phyloP scores from a whole-genome alignment of 2,113 vertebrate genomes.

The Fulica atra region DNA sequence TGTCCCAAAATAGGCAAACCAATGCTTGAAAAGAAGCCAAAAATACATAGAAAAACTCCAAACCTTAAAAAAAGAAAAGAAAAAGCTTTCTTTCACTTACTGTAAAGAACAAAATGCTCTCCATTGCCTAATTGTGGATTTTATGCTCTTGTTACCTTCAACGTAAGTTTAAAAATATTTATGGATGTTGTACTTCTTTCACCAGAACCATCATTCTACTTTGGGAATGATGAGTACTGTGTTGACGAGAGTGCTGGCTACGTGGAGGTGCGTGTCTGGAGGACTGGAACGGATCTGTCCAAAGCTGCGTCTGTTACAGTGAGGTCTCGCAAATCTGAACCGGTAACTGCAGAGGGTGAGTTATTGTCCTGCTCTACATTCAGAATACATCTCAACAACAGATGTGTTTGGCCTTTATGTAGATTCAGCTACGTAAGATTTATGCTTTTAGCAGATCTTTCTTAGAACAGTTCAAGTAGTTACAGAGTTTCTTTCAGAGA shows the following conservation, averaged over 20 bases:
- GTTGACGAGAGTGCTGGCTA: slow-evolving; percentile 89
- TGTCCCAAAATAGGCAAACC: neutral
- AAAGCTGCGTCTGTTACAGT: slow-evolving; percentile 86
- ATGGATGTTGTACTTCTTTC: neutral
- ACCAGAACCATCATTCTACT: slow-evolving; percentile 90
- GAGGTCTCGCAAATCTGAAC: slow-evolving; percentile 87
- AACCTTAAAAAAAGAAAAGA: neutral
- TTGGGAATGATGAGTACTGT: slow-evolving; percentile 81
- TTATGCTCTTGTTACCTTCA: neutral
- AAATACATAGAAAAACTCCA: neutral
- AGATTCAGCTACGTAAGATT: neutral
- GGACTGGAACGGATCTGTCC: slow-evolving; percentile 89
- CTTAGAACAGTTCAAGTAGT: neutral
- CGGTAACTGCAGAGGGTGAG: slow-evolving; percentile 88
- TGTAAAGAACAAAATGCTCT: neutral
- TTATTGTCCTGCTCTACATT: neutral
- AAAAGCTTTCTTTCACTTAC: neutral
- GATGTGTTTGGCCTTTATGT: neutral
- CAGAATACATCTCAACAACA: neutral
- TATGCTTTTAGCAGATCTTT: neutral
- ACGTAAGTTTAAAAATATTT: neutral
- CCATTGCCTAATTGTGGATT: neutral
- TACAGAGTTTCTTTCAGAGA: neutral
- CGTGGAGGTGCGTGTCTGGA: slow-evolving; percentile 88
- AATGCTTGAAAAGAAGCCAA: neutral